Evolutionary conservation across 1,140 invertebrate genomes (phyloP).

Genomic region (Sitobion miscanthi): DNA sequence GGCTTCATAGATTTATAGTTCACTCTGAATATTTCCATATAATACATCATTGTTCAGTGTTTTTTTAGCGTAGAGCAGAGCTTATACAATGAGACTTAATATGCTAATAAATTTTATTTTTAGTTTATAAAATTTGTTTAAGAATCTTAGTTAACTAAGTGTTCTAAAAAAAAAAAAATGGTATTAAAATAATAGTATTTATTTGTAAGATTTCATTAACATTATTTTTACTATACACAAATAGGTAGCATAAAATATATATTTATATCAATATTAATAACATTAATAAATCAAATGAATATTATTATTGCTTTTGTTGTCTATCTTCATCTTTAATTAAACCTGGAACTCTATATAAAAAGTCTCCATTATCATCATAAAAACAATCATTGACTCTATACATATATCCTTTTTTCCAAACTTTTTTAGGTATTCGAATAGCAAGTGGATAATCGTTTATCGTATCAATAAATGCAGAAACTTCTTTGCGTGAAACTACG

Average conservation of each 20-base stretch:
- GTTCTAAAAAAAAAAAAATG: background rate
- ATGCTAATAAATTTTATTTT: background rate
- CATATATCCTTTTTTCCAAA: slow-evolving; percentile 47
- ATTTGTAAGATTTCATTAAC: too few species aligned
- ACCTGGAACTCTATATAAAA: slow-evolving; percentile 77
- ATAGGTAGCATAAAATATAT: background rate
- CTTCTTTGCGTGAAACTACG: slow-evolving; percentile 14
- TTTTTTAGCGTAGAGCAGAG: background rate
- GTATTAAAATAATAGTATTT: too few species aligned
- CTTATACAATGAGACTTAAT: background rate
- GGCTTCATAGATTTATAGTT: background rate
- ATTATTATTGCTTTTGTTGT: background rate
- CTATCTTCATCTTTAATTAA: slow-evolving; percentile 62
- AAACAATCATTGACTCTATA: slow-evolving; percentile 74
- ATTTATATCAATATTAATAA: background rate
- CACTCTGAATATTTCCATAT: background rate
- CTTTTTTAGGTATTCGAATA: slow-evolving; percentile 58
- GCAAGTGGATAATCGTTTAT: slow-evolving; percentile 49
- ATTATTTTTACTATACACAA: background rate
- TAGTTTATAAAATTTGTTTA: background rate
- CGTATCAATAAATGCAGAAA: slow-evolving; percentile 31
- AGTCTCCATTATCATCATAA: slow-evolving; percentile 77
- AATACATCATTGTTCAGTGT: background rate
- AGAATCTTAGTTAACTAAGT: background rate
- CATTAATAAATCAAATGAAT: background rate